phyloP scores from a whole-genome alignment of 2,797 vertebrate genomes.

The Crossoptilon crossoptilon region DNA sequence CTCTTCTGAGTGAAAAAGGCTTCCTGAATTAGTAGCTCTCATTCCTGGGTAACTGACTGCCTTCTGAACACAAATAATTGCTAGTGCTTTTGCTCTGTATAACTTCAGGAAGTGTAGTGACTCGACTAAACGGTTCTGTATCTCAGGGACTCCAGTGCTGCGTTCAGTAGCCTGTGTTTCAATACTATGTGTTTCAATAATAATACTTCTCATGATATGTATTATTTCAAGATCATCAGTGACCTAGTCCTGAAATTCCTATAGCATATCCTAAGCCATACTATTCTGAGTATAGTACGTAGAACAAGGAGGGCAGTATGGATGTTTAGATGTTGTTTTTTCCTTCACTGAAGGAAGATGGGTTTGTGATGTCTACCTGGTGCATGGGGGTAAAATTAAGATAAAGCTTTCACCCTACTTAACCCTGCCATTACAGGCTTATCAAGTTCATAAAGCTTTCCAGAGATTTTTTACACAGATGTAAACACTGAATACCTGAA shows the following conservation, averaged over 20 bases:
- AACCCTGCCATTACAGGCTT: no score
- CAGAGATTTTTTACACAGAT: no score
- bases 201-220: neutral
- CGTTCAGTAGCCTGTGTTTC: neutral
- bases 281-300: neutral
- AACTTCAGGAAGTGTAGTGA: neutral
- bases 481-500: no score
- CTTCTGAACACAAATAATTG: neutral
- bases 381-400: no score
- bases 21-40: neutral
- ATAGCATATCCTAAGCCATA: neutral
- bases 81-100: neutral
- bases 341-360: no score
- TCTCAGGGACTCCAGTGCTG: neutral
- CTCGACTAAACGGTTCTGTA: neutral
- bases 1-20: neutral
- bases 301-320: no score
- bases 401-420: no score
- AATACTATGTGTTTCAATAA: no score
- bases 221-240: neutral
- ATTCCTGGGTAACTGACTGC: rapidly evolving
- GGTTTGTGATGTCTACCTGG: no score
- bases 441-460: no score
- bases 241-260: neutral
- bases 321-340: no score